Base-by-base conservation (phyloP, 2,888 invertebrate genomes). In the Acleris sparsana region DNA sequence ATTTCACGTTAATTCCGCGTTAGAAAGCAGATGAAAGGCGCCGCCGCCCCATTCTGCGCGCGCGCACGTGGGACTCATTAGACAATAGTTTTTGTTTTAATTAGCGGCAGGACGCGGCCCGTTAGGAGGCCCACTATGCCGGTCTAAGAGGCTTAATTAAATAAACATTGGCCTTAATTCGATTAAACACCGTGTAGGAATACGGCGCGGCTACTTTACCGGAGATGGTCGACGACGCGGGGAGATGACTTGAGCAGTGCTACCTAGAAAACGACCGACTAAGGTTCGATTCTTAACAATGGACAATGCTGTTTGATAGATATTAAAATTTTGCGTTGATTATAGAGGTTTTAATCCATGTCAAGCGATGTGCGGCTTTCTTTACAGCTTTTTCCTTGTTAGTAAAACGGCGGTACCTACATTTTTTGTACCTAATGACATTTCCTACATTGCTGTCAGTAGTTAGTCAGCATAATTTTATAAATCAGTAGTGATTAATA, bases 81-180 rank as follows among this genome's bases (percentile, higher is more conserved):
- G 62, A 73, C 73, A 74, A 65, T 71, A 69, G 72, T 82, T 83
- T 83, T 84, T 83, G 75, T 80, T 33, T 77, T 72, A 80, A 81
- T 83, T 79, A 80, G 74, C 75, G 73, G 77, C 71, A 80, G 79
- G 77, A 76, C 73, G 75, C 77, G 75, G 71, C 69, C 75, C 77
- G 79, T 77, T 75, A 75, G 62, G 63, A 64, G 64, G 57, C 60
- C 69, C 56, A 65, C 59, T 63, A 53, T 53, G 58, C 53, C 39
- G 39, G 13, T 39, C 62, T 48, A 53, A 62, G 62, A 48, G 53
- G 20, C 29, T 59, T 64, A 64, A 64, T 64, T 60, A 64, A 64
- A 59, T 55, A 60, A 55, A 55, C 64, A 64, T 64, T 49, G 49
- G 18, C 20, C 53, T 64, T 64, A 39, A 64, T 64, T 55, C 25